These are phyloP conservation scores for Metaphire vulgaris DNA, from an alignment of 1,140 invertebrate species.

Conservation along the genomic window DNA sequence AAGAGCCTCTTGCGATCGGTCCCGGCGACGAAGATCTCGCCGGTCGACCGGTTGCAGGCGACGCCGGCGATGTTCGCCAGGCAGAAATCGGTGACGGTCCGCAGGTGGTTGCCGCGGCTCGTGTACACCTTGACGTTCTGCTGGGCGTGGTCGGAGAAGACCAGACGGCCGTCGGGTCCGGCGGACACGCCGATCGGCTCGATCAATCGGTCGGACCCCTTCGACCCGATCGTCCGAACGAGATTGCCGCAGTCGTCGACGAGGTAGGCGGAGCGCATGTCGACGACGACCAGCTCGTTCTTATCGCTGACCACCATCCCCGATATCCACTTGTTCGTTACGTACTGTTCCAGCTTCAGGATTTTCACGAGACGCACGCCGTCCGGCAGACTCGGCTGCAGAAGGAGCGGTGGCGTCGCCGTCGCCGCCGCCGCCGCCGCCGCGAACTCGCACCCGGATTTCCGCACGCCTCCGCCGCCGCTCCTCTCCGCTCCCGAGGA, in stretches of 20 bases:
- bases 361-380: neutral
- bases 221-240: neutral
- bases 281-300: conserved; percentile 6
- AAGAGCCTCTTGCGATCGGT: neutral
- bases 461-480: no score
- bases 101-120: neutral
- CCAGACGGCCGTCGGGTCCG: neutral
- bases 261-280: neutral
- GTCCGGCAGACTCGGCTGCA: neutral
- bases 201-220: neutral
- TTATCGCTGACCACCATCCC: conserved; percentile 7
- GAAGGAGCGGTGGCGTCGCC: neutral
- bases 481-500: no score
- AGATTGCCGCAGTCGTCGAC: conserved; percentile 4
- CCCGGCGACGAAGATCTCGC: conserved; percentile 11
- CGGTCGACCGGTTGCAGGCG: neutral
- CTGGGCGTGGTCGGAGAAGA: conserved; percentile 11
- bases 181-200: conserved; percentile 9
- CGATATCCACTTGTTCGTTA: conserved; percentile 20
- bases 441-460: no score
- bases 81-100: neutral
- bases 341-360: neutral
- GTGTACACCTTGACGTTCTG: conserved; percentile 15
- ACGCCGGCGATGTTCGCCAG: conserved; percentile 19
- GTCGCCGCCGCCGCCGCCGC: no score